Evolutionary conservation across 2,113 vertebrate species (phyloP).

Genomic region (Columba livia): DNA sequence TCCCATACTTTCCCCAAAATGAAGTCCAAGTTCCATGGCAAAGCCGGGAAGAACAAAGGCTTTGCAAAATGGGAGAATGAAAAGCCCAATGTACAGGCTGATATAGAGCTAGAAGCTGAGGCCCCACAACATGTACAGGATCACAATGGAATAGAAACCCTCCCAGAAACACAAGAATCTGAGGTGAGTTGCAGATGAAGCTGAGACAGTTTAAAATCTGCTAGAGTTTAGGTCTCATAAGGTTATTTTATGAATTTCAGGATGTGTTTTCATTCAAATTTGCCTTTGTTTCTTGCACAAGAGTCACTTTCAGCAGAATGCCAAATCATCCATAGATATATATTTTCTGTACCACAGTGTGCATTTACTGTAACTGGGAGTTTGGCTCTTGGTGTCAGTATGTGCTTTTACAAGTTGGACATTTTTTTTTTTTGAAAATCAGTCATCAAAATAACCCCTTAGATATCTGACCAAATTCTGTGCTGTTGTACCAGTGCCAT

Average conservation of each 20-base stretch:
- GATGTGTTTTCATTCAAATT: neutral
- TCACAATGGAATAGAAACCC: constrained; percentile 73
- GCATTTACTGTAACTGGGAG: neutral
- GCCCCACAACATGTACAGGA: constrained; percentile 45
- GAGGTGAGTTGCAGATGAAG: constrained; percentile 69
- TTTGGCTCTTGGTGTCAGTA: neutral
- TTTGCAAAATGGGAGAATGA: constrained; percentile 93
- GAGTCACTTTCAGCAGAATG: neutral
- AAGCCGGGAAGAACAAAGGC: constrained; percentile 87
- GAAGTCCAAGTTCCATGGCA: constrained; percentile 88
- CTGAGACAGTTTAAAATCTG: neutral
- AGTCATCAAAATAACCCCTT: neutral
- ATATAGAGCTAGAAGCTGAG: constrained; percentile 66
- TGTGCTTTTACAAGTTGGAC: neutral
- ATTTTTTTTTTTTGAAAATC: neutral
- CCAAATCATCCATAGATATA: neutral
- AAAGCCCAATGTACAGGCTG: constrained; percentile 64
- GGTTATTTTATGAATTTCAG: neutral
- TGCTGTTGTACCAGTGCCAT: neutral
- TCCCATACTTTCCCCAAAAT: constrained; percentile 98
- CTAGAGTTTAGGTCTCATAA: neutral
- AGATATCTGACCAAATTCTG: neutral
- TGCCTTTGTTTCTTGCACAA: neutral
- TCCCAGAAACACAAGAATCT: constrained; percentile 73
- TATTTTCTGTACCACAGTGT: neutral